A percentile compares a stretch with the other conserved stretches of the same genome.
These are phyloP conservation scores for Adelges cooleyi DNA, from an alignment of 1,140 invertebrate species.

Conservation along the genomic window DNA sequence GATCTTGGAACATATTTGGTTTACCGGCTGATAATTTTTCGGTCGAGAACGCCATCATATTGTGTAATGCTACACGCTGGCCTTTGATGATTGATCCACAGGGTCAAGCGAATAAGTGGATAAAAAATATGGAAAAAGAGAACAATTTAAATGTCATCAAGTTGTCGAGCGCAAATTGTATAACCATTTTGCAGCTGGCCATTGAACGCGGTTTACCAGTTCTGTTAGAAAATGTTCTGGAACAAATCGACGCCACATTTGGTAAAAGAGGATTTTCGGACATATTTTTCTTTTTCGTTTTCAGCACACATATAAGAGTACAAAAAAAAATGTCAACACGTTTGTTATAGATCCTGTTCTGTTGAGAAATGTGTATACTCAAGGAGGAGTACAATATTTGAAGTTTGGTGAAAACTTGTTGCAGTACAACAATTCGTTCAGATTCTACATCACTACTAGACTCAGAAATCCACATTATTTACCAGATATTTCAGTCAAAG, in stretches of 20 bases:
- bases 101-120: constrained; percentile 91
- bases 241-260: constrained; percentile 74
- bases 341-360: constrained; percentile 63
- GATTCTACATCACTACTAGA: constrained; percentile 85
- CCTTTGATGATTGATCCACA: constrained; percentile 93
- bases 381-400: constrained; percentile 67
- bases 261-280: too few relatives aligned
- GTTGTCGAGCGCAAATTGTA: constrained; percentile 69
- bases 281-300: too few relatives aligned
- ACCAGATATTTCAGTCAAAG: constrained; percentile 78
- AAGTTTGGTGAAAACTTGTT: constrained; percentile 70
- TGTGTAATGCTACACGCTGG: constrained; percentile 70
- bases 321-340: too few relatives aligned
- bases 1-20: constrained; percentile 79
- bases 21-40: constrained; percentile 83
- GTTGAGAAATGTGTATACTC: constrained; percentile 66
- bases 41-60: constrained; percentile 88
- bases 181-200: constrained; percentile 61
- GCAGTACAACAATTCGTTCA: constrained; percentile 71
- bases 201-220: constrained; percentile 74
- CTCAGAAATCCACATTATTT: constrained; percentile 83
- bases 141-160: constrained; percentile 74
- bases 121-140: constrained; percentile 83
- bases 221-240: constrained; percentile 71
- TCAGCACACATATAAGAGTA: too few relatives aligned